Evolutionary conservation across 1,140 invertebrate genomes (phyloP), one percentile per base, ranked within the genome.

Genomic region (Solen grandis): DNA sequence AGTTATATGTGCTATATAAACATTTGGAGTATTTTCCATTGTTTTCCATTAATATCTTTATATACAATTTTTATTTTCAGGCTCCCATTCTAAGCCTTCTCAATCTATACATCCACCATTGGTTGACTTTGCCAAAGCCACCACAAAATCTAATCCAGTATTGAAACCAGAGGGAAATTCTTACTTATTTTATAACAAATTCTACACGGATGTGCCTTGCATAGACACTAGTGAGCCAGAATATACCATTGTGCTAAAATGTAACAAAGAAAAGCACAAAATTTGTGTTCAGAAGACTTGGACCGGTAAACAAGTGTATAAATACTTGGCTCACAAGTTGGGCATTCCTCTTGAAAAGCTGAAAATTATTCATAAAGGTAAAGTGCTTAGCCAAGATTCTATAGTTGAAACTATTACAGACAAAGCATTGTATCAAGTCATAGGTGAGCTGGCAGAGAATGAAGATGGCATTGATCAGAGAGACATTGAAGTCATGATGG

Each of bases 321-420:
- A 87, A 76, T 38, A 79, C 16, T 77, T 89, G 31, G 68, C 86
- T 22, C 54, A 78, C 57, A 46, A 29, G 14, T 29, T 86, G 29
- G 54, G 79, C 27, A 81, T 89, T 73, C 84, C 88, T 5, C 57
- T 86, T 13, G 79, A 88, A 69, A 88, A 85, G 22, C 54, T 90
- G 52, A 87, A 87, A 57, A 46, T 88, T 5, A 90, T 90, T 81
- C 84, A 87, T 60, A 88, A 90, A 85, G 88, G 88, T 14, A 90
- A 86, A 55, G 60, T 85, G 10, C 59, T 88, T 29, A 83, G 57
- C 19, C 25, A 8, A n/a, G 83, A 84, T 10, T 85, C 46, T 22
- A 81, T 90, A 10, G 63, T 35, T 33, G 79, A 81, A 31, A 79
- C 63, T 14, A 27, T 88, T 16, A 66, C 62, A 35, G 72, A 86